Conservation (phyloP, 2,797 vertebrate species). For the Phoebastria nigripes region DNA sequence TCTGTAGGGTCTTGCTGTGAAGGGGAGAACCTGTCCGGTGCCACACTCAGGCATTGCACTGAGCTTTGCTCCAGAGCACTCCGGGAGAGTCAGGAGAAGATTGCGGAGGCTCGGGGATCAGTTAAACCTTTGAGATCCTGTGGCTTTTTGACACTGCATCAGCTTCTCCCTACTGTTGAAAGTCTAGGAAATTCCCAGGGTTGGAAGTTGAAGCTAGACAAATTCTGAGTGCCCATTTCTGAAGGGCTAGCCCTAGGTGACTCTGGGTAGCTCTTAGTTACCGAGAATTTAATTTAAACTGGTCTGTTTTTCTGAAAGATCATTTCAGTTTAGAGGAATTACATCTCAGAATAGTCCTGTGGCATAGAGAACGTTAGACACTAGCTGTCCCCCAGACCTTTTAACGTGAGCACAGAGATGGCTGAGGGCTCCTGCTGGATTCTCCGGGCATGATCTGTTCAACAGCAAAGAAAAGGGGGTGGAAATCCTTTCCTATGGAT, state of each 20-base stretch:
- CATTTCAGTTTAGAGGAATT: background rate
- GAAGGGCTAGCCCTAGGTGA: background rate
- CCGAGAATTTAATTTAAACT: background rate
- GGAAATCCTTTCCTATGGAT: too few species aligned
- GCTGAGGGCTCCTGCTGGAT: background rate
- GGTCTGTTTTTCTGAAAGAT: background rate
- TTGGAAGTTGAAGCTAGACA: background rate
- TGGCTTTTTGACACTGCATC: background rate
- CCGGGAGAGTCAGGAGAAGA: background rate
- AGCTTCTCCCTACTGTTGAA: background rate
- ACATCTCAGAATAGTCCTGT: background rate
- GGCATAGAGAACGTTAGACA: background rate
- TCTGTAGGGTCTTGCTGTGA: background rate
- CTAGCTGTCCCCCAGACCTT: too few species aligned
- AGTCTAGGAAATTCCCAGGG: too few species aligned
- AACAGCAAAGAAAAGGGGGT: background rate
- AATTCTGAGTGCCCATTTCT: background rate
- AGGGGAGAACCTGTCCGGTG: background rate
- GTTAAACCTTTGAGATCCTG: background rate
- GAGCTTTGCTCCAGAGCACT: background rate
- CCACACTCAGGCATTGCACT: rapidly evolving
- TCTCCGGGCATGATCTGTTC: too few species aligned
- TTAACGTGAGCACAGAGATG: background rate
- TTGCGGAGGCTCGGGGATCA: background rate
- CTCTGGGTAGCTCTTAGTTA: background rate